These are phyloP conservation scores for Ooceraea biroi DNA, from an alignment of 1,140 invertebrate genomes.

Conservation along the genomic window DNA sequence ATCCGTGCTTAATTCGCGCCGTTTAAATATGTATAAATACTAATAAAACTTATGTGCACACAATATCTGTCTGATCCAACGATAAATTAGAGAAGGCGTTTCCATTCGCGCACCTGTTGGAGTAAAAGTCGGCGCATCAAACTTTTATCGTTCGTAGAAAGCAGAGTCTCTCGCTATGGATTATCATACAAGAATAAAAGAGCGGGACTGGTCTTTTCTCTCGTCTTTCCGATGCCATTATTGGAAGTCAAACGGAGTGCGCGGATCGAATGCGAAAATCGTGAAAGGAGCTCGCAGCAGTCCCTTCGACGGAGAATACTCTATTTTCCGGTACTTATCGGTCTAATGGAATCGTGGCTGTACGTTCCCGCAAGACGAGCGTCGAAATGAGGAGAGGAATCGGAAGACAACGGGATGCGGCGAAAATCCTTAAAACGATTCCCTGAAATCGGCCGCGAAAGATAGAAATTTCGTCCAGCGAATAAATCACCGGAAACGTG, in stretches of 20 bases:
- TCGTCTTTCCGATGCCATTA: slow-evolving; percentile 36
- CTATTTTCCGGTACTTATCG: slow-evolving; percentile 70
- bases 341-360: slow-evolving; percentile 69
- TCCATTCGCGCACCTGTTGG: slow-evolving; percentile 27
- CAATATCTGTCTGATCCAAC: neutral
- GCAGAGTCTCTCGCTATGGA: slow-evolving; percentile 11
- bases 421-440: slow-evolving; percentile 70
- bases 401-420: slow-evolving; percentile 22
- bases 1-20: neutral
- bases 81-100: slow-evolving; percentile 5
- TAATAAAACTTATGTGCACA: neutral
- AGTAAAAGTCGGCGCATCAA: slow-evolving; percentile 21
- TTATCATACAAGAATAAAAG: slow-evolving; percentile 52
- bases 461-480: slow-evolving; percentile 66
- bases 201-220: neutral
- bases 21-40: neutral
- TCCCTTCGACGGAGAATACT: slow-evolving; percentile 57
- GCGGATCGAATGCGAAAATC: slow-evolving; percentile 40
- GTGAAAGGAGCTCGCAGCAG: slow-evolving; percentile 36
- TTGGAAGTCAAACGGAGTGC: slow-evolving; percentile 31
- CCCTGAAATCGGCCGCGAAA: slow-evolving; percentile 56
- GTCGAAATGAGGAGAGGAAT: slow-evolving; percentile 36
- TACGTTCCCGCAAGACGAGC: neutral
- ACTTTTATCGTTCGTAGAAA: slow-evolving; percentile 25
- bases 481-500: slow-evolving; percentile 69